Base-by-base conservation (phyloP, 2,888 invertebrate species). In the Cryptosula pallasiana region DNA sequence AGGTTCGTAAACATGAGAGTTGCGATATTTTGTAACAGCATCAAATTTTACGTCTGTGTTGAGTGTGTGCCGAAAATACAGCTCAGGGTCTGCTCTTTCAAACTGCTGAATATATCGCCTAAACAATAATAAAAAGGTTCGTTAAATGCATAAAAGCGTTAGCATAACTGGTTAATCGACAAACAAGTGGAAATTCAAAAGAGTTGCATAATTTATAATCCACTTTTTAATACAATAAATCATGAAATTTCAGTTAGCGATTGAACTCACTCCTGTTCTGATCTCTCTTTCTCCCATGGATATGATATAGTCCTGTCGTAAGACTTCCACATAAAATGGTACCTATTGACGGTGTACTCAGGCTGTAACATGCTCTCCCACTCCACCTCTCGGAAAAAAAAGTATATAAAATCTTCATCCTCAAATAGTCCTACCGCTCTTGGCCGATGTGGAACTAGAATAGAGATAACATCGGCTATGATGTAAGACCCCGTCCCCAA, bases 331-430 rank as follows among this genome's bases (percentile, higher is more conserved):
- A 70, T 23, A 29, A 54, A 70, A 29, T 70, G 70, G 32, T 70
- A 32, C 29, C 70, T 9, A 23, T 70, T 36, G 16, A 70, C 70
- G 25, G 70, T 23, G 29, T 70, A 70, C 29, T 70, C 70, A 5
- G 70, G 70, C 9, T 70, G 70, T 45, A n/a, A n/a, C 36, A 70
- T 36, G 5, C 23, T 13, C 32, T 70, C 70, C 70, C 70, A 70
- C 29, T 70, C 70, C 29, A 70, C 70, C 45, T 70, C 70, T 36
- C 70, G 70, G 36, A 70, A 70, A 36, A 70, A 70, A 23, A 70
- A 70, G 45, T 70, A 70, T 13, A 70, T 32, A 45, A 35, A 70
- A 5, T 36, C 36, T 23, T 54, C 55, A 29, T 70, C 70, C 29
- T 70, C 70, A 70, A 70, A 70, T 35, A 70, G 25, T 29, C 29